Conservation (phyloP, 2,797 vertebrate genomes). For the Lerista edwardsae region DNA sequence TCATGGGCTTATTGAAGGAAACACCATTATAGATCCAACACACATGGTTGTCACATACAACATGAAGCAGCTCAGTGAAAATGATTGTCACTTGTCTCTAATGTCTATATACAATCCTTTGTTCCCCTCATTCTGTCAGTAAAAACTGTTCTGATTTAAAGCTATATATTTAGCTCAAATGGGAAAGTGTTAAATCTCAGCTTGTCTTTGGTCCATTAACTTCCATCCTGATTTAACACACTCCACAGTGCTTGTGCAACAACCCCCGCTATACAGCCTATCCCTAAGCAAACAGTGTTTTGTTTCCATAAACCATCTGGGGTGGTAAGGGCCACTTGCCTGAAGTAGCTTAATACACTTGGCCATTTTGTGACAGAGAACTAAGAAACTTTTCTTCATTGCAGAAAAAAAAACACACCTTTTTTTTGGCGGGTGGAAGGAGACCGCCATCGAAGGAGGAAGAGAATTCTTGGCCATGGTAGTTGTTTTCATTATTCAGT, state of each 20-base stretch:
- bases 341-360: conserved; percentile 62
- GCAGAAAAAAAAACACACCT: not conserved
- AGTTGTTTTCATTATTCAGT: conserved; percentile 66
- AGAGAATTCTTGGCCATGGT: conserved; percentile 64
- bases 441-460: conserved; percentile 53
- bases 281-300: conserved; percentile 79
- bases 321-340: conserved; percentile 69
- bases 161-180: conserved; percentile 75
- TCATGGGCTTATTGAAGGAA: too few relatives aligned
- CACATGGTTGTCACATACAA: not conserved
- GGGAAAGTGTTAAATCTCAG: conserved; percentile 75
- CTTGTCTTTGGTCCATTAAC: conserved; percentile 77
- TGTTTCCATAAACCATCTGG: conserved; percentile 80
- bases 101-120: conserved; percentile 36
- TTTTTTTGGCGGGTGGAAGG: conserved; percentile 54
- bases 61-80: conserved; percentile 25
- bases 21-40: not conserved
- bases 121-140: conserved; percentile 36
- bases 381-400: conserved; percentile 60
- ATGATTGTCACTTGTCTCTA: conserved; percentile 6
- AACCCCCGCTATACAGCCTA: conserved; percentile 69
- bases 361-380: conserved; percentile 66
- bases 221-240: conserved; percentile 76
- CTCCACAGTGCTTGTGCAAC: conserved; percentile 72
- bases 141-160: conserved; percentile 53